phyloP scores from a whole-genome alignment of 1,140 invertebrate genomes.

The Brachionus paranguensis region DNA sequence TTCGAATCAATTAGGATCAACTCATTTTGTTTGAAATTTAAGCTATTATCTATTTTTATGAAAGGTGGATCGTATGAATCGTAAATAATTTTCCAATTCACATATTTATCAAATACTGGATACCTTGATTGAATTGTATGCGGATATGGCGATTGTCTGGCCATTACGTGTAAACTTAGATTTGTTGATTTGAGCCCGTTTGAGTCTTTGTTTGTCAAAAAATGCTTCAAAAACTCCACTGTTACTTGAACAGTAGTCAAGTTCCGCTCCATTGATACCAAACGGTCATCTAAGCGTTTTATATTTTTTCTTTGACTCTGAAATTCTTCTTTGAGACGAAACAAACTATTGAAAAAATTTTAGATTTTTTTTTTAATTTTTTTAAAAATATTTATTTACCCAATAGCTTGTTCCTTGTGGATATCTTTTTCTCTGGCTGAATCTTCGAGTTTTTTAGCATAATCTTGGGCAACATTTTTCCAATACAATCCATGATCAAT shows the following conservation, averaged over 20 bases:
- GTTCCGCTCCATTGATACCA: constrained; percentile 52
- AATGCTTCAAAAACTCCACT: constrained; percentile 49
- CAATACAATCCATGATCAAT: constrained; percentile 6
- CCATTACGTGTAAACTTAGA: constrained; percentile 48
- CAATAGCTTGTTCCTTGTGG: constrained; percentile 8
- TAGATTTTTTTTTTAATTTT: not conserved
- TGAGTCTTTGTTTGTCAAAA: constrained; percentile 37
- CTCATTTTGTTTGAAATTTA: constrained; percentile 2
- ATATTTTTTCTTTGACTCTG: constrained; percentile 48
- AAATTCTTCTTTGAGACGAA: constrained; percentile 50
- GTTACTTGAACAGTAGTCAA: constrained; percentile 48
- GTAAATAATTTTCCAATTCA: constrained; percentile 55
- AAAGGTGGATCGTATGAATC: constrained; percentile 11
- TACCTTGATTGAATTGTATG: constrained; percentile 53
- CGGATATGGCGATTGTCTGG: constrained; percentile 55
- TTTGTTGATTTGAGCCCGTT: constrained; percentile 45
- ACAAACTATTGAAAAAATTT: not conserved
- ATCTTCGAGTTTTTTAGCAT: not conserved
- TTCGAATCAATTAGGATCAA: not conserved
- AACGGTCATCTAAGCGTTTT: constrained; percentile 49
- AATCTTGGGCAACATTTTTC: constrained; percentile 24
- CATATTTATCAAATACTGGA: constrained; percentile 57
- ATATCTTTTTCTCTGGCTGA: constrained; percentile 1
- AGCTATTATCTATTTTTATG: not conserved
- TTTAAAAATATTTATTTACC: not conserved